A percentile compares a stretch with the other conserved stretches of the same genome.
phyloP scores from a whole-genome alignment of 2,888 invertebrate genomes.

The Aporophyla nigra region DNA sequence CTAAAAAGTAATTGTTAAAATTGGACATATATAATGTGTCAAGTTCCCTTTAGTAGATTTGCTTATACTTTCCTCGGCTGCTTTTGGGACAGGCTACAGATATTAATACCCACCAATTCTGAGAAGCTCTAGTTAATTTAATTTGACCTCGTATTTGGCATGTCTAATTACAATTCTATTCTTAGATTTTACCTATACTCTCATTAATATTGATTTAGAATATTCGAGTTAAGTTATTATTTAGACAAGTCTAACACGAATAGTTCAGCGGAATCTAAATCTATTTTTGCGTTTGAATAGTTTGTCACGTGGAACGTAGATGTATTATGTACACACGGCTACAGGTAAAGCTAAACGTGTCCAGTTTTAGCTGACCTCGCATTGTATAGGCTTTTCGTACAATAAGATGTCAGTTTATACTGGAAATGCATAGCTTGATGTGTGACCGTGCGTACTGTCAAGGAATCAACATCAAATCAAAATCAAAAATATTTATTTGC shows the following conservation, averaged over 20 bases:
- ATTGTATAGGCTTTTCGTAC: too few species aligned
- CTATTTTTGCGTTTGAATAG: neutral
- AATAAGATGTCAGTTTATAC: too few species aligned
- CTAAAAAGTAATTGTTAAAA: neutral
- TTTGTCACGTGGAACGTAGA: neutral
- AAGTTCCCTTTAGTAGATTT: neutral
- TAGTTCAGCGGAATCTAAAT: neutral
- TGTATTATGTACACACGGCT: too few species aligned
- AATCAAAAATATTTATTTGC: too few species aligned
- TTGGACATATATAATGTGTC: neutral
- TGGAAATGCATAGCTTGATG: too few species aligned
- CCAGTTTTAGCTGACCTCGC: too few species aligned
- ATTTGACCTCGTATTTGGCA: neutral
- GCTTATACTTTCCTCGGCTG: too few species aligned
- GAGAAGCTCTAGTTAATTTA: neutral
- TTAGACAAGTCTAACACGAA: neutral
- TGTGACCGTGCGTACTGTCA: too few species aligned
- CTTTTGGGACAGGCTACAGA: too few species aligned
- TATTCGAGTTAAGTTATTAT: slow-evolving; percentile 13
- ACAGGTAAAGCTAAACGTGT: too few species aligned
- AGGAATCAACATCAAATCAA: too few species aligned
- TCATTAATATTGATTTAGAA: slow-evolving; percentile 18
- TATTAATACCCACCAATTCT: too few species aligned
- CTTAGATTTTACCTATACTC: slow-evolving; percentile 5
- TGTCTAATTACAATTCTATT: slow-evolving; percentile 24